These are phyloP conservation scores for Cactoblastis cactorum DNA, from an alignment of 2,888 invertebrate species.

Conservation along the genomic window DNA sequence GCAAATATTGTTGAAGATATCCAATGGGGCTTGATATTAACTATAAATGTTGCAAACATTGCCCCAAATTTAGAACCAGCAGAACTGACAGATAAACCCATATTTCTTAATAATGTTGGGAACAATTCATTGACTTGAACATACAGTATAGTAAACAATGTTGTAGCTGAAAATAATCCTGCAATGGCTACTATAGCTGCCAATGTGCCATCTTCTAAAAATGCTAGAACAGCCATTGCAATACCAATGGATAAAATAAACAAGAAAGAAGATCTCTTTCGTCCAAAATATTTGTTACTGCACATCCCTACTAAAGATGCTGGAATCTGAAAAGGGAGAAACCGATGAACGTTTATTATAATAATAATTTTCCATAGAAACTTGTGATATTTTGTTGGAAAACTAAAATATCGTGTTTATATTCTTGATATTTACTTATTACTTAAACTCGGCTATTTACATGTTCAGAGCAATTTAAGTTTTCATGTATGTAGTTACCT, in stretches of 20 bases:
- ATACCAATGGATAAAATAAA: conserved; percentile 27
- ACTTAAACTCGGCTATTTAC: too few relatives aligned
- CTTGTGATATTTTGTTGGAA: too few relatives aligned
- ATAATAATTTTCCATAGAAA: too few relatives aligned
- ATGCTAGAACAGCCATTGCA: conserved; percentile 35
- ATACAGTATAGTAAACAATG: conserved; percentile 34
- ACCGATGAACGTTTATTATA: too few relatives aligned
- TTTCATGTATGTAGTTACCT: too few relatives aligned
- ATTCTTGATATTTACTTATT: too few relatives aligned
- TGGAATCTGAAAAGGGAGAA: conserved; percentile 36
- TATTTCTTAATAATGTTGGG: conserved; percentile 51
- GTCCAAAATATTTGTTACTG: conserved; percentile 36
- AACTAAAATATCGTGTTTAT: too few relatives aligned
- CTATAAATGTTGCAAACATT: conserved; percentile 50
- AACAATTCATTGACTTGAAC: conserved; percentile 47
- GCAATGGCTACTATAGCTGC: conserved; percentile 33
- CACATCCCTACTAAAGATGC: conserved; percentile 30
- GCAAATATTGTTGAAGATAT: conserved; percentile 45
- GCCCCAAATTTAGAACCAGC: conserved; percentile 45
- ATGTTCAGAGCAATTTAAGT: too few relatives aligned
- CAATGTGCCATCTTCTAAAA: conserved; percentile 34
- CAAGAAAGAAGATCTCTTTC: conserved; percentile 32
- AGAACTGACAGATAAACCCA: conserved; percentile 43
- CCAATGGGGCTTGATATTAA: conserved; percentile 42
- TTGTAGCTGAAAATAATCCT: conserved; percentile 29